Conservation (phyloP, 2,797 vertebrate species). For the Bradypodion pumilum region DNA sequence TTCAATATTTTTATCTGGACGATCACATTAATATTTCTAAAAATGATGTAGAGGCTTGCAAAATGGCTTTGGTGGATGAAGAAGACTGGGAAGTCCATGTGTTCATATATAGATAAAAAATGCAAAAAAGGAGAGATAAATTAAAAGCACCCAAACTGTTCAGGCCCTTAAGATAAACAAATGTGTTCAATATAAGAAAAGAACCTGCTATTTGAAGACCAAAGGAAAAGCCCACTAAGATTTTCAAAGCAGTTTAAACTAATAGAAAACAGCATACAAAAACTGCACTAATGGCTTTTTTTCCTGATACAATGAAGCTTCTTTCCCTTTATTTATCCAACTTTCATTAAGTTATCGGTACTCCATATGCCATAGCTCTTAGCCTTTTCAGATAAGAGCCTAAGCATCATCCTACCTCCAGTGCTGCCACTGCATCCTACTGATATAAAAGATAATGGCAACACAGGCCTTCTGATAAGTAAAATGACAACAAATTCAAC, state of each 20-base stretch:
- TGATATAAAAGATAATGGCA: slow-evolving; percentile 44
- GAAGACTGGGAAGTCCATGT: slow-evolving; percentile 3
- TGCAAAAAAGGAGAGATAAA: slow-evolving; percentile 52
- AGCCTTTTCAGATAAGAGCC: slow-evolving; percentile 63
- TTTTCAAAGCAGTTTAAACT: slow-evolving; percentile 66
- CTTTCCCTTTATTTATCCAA: slow-evolving; percentile 69
- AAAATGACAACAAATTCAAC: slow-evolving; percentile 41
- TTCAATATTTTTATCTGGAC: slow-evolving; percentile 44
- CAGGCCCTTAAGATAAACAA: slow-evolving; percentile 67
- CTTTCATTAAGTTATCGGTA: slow-evolving; percentile 67
- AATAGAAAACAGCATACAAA: slow-evolving; percentile 70
- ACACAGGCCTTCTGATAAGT: slow-evolving; percentile 28
- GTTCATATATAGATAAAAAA: slow-evolving; percentile 54
- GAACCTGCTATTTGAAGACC: slow-evolving; percentile 53
- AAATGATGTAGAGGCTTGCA: slow-evolving; percentile 11
- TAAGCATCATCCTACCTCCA: slow-evolving; percentile 53
- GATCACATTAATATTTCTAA: slow-evolving; percentile 47
- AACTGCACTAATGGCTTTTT: slow-evolving; percentile 63
- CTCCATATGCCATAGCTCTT: slow-evolving; percentile 61
- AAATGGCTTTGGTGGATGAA: slow-evolving; percentile 40
- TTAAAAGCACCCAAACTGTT: slow-evolving; percentile 60
- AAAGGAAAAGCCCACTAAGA: slow-evolving; percentile 62
- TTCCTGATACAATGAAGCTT: slow-evolving; percentile 52
- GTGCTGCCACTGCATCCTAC: slow-evolving; percentile 42
- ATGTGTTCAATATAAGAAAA: slow-evolving; percentile 55